Evolutionary conservation across 1,140 invertebrate species (phyloP).

Genomic region (Batillaria attramentaria): DNA sequence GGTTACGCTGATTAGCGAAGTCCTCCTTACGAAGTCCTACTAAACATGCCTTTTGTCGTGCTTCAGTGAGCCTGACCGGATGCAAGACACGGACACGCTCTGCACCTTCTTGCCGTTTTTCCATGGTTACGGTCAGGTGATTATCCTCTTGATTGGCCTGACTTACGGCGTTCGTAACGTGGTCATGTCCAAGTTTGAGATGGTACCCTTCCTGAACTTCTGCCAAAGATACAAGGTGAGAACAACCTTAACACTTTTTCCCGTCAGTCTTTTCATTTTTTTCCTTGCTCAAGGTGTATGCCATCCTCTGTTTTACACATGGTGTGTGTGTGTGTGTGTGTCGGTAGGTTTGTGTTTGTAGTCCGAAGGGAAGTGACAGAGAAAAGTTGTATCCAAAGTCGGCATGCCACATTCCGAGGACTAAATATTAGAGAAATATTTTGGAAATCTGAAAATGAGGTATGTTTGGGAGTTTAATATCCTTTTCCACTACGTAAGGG

Average conservation of each 20-base stretch:
- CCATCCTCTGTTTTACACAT: background rate
- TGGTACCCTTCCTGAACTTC: slow-evolving; percentile 76
- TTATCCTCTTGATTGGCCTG: slow-evolving; percentile 68
- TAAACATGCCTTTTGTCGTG: too few species aligned
- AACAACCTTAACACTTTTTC: too few species aligned
- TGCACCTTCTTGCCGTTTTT: slow-evolving; percentile 83
- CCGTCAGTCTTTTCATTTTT: too few species aligned
- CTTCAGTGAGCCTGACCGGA: background rate
- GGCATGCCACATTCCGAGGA: background rate
- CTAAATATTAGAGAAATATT: background rate
- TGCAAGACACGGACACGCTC: slow-evolving; percentile 52
- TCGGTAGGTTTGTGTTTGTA: too few species aligned
- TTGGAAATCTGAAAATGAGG: too few species aligned
- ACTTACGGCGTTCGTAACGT: slow-evolving; percentile 78
- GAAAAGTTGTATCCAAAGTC: background rate
- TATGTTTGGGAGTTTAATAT: too few species aligned
- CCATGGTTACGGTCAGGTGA: slow-evolving; percentile 84
- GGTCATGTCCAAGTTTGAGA: slow-evolving; percentile 82
- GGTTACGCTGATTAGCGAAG: too few species aligned
- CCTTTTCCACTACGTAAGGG: too few species aligned
- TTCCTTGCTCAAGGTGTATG: too few species aligned
- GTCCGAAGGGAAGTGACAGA: too few species aligned
- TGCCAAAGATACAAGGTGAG: slow-evolving; percentile 77
- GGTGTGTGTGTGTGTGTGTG: too few species aligned
- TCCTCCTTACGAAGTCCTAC: too few species aligned